Base-by-base conservation (phyloP, 2,113 vertebrate species). In the Tringa solitaria region DNA sequence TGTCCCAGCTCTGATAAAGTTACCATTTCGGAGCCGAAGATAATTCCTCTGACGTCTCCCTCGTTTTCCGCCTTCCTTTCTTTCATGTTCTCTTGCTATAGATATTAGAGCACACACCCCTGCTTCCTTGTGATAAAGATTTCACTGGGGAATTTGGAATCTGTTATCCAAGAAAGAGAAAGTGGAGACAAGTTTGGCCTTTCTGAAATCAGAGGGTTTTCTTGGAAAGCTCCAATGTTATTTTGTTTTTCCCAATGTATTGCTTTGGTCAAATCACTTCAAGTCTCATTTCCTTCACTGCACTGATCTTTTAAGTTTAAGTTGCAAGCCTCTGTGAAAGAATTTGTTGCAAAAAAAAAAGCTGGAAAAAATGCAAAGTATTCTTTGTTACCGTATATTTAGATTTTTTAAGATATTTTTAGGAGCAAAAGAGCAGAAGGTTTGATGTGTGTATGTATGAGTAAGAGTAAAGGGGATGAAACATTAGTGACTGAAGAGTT, bases 1-100 rank as follows among this genome's bases (percentile, higher is more conserved):
- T 84, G 91, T 92, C 61, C 84, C 57, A 30, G 61, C 45, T 9
- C 46, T 35, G 86, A 94, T 89, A 96, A 91, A 93, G 60, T 10
- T 8, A 46, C 14, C 53, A 23, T 37, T 39, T 46, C 0, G 4
- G 80, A 51, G 53, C 46, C 28, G 9, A 32, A 70, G 57, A 89
- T 15, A 90, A 90, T 85, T 90, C 87, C 89, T 81, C 63, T 94
- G 92, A 96, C 43, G 45, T 86, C 72, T 50, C 59, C n/a, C 15
- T 65, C 14, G 2, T 35, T 79, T 97, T 88, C 84, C 51, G 12
- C n/a, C 93, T 60, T 77, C 64, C 74, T 57, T 11, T 61, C 89
- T 53, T 68, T 46, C 64, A 18, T 37, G 3, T 19, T 63, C 50
- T 51, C 46, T 39, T 61, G 83, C 26, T 33, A 1, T n/a, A 60